Conservation (phyloP, 2,113 vertebrate species). For the Anas platyrhynchos region DNA sequence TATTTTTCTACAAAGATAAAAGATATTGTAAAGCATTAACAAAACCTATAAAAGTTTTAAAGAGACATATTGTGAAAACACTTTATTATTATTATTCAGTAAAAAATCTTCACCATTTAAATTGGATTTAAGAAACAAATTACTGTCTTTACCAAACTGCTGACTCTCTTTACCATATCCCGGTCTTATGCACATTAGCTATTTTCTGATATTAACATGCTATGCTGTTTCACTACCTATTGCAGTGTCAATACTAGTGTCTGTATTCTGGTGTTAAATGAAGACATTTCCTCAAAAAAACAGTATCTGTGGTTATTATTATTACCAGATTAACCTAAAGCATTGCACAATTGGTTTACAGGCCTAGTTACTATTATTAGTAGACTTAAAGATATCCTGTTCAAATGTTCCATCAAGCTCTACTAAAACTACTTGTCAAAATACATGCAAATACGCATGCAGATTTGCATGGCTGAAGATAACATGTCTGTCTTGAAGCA, state of each 20-base stretch:
- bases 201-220: neutral
- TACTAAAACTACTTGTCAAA: neutral
- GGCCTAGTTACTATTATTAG: neutral
- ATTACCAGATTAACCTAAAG: neutral
- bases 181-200: rapidly evolving
- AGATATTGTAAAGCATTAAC: neutral
- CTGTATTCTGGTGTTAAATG: neutral
- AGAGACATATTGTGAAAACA: neutral
- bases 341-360: neutral
- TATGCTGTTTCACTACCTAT: neutral
- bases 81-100: neutral
- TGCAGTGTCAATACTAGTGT: neutral
- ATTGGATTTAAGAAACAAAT: neutral
- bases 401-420: neutral
- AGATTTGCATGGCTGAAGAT: neutral
- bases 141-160: too few species aligned
- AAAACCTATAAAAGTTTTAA: neutral
- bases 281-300: neutral
- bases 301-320: neutral
- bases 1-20: neutral
- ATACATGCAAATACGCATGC: too few species aligned
- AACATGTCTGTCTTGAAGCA: too few species aligned
- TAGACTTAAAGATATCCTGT: neutral
- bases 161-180: neutral
- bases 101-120: neutral